A percentile compares a stretch with the other conserved stretches of the same genome.
phyloP scores from a whole-genome alignment of 2,113 vertebrate species.

The Balaenoptera acutorostrata region DNA sequence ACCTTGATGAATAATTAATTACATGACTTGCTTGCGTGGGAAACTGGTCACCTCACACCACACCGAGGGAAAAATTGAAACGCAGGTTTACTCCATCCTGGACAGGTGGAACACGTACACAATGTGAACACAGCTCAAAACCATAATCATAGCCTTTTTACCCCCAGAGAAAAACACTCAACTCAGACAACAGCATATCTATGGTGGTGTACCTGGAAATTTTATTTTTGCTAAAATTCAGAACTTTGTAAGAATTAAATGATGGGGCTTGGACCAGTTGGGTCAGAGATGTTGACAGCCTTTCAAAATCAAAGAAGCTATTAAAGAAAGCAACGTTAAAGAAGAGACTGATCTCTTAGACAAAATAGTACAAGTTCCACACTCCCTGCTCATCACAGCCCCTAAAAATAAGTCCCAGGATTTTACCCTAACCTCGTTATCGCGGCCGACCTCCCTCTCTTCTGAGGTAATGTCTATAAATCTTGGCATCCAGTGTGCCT shows the following conservation, averaged over 20 bases:
- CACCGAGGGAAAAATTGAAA: background rate
- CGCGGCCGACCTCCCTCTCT: background rate
- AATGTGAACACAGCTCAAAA: constrained; percentile 63
- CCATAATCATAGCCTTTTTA: constrained; percentile 62
- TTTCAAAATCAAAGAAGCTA: constrained; percentile 45
- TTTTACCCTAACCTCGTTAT: background rate
- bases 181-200: constrained; percentile 63
- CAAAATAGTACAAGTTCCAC: background rate
- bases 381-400: background rate
- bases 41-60: background rate
- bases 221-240: constrained; percentile 67
- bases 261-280: constrained; percentile 31
- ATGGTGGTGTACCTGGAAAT: constrained; percentile 58
- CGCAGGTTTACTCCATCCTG: constrained; percentile 56
- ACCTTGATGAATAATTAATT: constrained; percentile 42
- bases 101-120: constrained; percentile 47
- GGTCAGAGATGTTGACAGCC: constrained; percentile 57
- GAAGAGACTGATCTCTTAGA: background rate
- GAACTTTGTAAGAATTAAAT: constrained; percentile 59
- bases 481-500: background rate
- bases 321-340: constrained; percentile 25
- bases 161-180: constrained; percentile 60
- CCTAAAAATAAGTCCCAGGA: background rate
- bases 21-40: background rate
- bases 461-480: constrained; percentile 41